These are phyloP conservation scores for Spicauda simplicius DNA, from an alignment of 2,888 invertebrate species.

Conservation along the genomic window DNA sequence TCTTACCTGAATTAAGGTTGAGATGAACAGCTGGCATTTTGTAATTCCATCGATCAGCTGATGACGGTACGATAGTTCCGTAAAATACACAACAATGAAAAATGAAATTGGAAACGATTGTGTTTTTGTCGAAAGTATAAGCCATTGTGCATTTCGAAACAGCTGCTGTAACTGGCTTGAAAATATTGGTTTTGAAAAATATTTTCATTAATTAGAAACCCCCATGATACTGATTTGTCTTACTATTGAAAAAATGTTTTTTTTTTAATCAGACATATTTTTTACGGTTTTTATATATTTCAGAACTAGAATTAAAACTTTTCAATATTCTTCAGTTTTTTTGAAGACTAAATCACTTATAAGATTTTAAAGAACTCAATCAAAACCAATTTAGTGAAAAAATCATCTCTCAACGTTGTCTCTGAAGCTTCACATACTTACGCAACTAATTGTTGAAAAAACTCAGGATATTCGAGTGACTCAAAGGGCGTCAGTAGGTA, in stretches of 20 bases:
- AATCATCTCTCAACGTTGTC: no score
- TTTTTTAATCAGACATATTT: no score
- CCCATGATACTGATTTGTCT: no score
- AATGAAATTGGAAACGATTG: slow-evolving; percentile 6
- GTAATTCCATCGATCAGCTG: slow-evolving; percentile 62
- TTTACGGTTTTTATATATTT: no score
- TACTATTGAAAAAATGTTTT: no score
- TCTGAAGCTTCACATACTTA: not conserved
- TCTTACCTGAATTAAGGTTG: slow-evolving; percentile 57
- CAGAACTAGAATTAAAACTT: no score
- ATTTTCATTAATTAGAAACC: not conserved
- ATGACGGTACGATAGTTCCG: slow-evolving; percentile 42
- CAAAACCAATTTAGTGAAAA: no score
- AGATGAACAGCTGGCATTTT: slow-evolving; percentile 29
- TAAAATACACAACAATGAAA: slow-evolving; percentile 5
- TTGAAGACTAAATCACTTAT: no score
- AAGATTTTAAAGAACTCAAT: no score
- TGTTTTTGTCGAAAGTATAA: not conserved
- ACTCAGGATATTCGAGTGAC: slow-evolving; percentile 28
- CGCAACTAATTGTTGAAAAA: slow-evolving; percentile 18
- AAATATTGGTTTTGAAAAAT: not conserved
- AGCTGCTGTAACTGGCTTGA: not conserved
- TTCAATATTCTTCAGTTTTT: no score
- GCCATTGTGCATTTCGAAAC: slow-evolving; percentile 1
- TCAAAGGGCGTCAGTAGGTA: slow-evolving; percentile 59